Base-by-base conservation (phyloP, 2,797 vertebrate species). In the Pseudomugil gertrudae region DNA sequence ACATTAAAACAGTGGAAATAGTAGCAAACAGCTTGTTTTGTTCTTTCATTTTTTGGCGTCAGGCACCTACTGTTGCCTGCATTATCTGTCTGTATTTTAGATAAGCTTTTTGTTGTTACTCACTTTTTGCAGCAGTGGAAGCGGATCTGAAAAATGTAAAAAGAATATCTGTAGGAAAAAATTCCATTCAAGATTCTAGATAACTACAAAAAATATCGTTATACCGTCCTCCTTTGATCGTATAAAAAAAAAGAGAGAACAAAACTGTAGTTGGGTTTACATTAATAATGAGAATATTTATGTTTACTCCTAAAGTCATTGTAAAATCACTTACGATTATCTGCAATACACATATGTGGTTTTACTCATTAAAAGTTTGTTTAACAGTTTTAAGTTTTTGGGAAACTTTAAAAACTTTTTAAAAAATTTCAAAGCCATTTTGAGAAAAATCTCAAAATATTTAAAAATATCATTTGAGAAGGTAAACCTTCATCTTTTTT, bases 1-100 rank as follows among this genome's bases (percentile, higher is more conserved):
- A 85, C 87, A 88, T 88, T 84, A 88, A 89, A 90, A 88, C 84
- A 83, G 73, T 81, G 67, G 75, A 82, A 89, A 86, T 76, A 71
- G 74, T 69, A 77, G 79, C 72, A 72, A 84, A 68, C 74, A 72
- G 71, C 74, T 80, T 50, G 54, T 85, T 87, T 85, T 35, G 54
- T 83, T 78, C 76, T 80, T 40, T 85, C 76, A 81, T 81, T 87
- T 79, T 69, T 80, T 72, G 79, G 79, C 81, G 78, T 86, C 84
- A 73, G 66, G 66, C 66, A 80, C 68, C 75, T 78, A 76, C 72
- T 75, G 57, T 75, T 33, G 59, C 79, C 79, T 86, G 30, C 59
- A 66, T 45, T 66, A 54, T 43, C 64, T 78, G 86, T 84, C 78
- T 87, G 74, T 70, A 62, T 84, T 76, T 60, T 72, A 43, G 50